Base-by-base conservation (phyloP, 2,888 invertebrate species). In the Iselma pallidipennis region DNA sequence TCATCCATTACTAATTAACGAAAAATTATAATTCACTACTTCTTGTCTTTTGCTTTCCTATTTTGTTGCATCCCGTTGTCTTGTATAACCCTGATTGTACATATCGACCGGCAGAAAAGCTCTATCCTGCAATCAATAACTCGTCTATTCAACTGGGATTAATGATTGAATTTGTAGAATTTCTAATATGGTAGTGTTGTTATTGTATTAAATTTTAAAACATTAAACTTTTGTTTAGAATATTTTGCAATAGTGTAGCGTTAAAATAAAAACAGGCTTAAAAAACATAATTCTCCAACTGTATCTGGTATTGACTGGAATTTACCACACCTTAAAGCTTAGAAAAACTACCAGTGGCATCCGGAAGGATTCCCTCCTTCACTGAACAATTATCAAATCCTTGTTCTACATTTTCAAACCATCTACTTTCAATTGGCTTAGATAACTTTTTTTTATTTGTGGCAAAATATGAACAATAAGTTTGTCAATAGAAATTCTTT, bases 401-500 rank as follows among this genome's bases (percentile, higher is more conserved):
- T 67, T 65, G 73, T 73, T 72, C 63, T 56, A 65, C 65, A 67
- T 70, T 62, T 49, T 66, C n/a, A n/a, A n/a, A n/a, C n/a, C n/a
- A n/a, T 54, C 68, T 65, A 71, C 74, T 74, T 74, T 75, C 74
- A 53, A 69, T 64, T 70, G 73, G 73, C 75, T 73, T 58, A 67
- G 71, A 73, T 74, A n/a, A n/a, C n/a, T n/a, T n/a, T 73, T 70
- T 68, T 63, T 65, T 68, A 37, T 51, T 37, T 49, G 23, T 49
- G n/a, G n/a, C n/a, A n/a, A n/a, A n/a, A n/a, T n/a, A n/a, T n/a
- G n/a, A n/a, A n/a, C n/a, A n/a, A n/a, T 25, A 52, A 59, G 60
- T 55, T 55, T 21, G 3, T 16, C 33, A 56, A 37, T 29, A 50
- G 51, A 37, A 50, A 53, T 55, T 55, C 49, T 57, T 31, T 21